These are phyloP conservation scores for Ciconia maguari DNA, from an alignment of 2,113 vertebrate species.

Conservation along the genomic window DNA sequence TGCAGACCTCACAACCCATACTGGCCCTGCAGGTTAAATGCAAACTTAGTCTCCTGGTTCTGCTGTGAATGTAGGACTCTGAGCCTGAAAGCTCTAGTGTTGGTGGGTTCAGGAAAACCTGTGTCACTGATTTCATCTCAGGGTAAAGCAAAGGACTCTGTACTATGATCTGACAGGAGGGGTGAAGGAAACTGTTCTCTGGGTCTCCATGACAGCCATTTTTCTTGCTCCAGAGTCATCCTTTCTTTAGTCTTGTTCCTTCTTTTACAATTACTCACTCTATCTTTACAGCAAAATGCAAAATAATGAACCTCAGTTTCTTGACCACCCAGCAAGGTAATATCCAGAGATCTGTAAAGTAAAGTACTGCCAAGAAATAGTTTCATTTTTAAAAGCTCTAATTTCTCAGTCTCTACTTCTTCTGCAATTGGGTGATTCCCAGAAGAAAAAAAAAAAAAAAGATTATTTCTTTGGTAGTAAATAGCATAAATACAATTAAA, in stretches of 20 bases:
- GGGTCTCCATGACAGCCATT: background rate
- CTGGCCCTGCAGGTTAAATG: background rate
- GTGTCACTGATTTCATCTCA: background rate
- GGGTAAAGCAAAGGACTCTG: background rate
- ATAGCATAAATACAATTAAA: background rate
- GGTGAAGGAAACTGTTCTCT: background rate
- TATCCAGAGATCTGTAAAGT: background rate
- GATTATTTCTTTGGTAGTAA: background rate
- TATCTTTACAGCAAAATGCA: background rate
- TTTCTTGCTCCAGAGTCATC: background rate
- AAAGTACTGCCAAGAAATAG: background rate
- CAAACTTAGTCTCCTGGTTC: background rate
- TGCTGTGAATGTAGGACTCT: background rate
- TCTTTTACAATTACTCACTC: background rate
- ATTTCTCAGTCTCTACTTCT: background rate
- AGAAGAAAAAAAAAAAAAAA: accelerated
- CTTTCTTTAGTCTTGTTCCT: background rate
- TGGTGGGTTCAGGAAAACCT: background rate
- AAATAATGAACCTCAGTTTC: background rate
- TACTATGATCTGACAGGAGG: background rate
- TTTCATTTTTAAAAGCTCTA: background rate
- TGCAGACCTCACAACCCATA: background rate
- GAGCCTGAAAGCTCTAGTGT: background rate
- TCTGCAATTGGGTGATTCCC: background rate
- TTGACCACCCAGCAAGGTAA: background rate